Conservation (phyloP, 2,113 vertebrate species). For the Strix uralensis region DNA sequence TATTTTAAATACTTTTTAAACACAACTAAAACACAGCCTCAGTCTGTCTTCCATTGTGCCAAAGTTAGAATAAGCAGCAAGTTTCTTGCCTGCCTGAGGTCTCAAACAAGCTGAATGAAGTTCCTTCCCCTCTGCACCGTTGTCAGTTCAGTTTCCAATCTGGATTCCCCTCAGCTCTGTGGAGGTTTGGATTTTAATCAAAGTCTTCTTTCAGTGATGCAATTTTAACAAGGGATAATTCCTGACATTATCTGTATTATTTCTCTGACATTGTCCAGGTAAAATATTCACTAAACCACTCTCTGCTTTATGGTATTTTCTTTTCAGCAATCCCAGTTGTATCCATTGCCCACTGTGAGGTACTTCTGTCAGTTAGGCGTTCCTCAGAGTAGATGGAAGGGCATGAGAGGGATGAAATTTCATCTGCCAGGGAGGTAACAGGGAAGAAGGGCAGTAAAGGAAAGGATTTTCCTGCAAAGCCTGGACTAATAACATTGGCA, state of each 20-base stretch:
- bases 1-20: neutral
- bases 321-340: neutral
- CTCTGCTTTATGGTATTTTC: neutral
- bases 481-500: neutral
- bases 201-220: neutral
- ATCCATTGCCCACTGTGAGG: neutral
- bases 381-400: neutral
- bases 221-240: neutral
- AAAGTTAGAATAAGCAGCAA: neutral
- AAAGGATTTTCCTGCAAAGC: neutral
- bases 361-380: neutral
- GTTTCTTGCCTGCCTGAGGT: neutral
- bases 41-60: neutral
- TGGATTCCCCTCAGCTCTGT: neutral
- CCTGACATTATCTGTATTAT: neutral
- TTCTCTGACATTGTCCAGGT: neutral
- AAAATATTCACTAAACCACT: neutral
- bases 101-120: neutral
- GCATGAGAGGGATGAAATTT: neutral
- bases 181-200: neutral
- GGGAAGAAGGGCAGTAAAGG: neutral
- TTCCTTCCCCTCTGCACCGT: neutral
- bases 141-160: neutral
- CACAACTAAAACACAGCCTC: neutral
- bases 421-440: neutral